Evolutionary conservation across 2,797 vertebrate species (phyloP).

Genomic region (Vespertilio murinus): DNA sequence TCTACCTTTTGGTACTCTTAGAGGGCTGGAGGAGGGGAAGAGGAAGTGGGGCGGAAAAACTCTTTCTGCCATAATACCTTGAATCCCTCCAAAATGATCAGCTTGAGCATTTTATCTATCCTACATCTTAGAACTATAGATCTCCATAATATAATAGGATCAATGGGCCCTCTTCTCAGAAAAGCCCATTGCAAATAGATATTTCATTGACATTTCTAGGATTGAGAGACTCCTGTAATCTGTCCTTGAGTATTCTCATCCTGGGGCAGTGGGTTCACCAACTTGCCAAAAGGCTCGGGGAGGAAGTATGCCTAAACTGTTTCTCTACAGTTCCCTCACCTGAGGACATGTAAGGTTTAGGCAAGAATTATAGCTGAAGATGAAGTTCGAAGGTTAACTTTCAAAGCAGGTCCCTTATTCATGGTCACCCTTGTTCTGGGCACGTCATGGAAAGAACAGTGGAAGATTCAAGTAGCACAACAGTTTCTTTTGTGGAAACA

Average conservation of each 20-base stretch:
- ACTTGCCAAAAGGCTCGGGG: background rate
- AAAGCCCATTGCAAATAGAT: background rate
- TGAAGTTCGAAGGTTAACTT: background rate
- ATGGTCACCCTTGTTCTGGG: background rate
- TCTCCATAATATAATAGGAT: background rate
- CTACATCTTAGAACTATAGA: background rate
- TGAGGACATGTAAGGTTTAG: background rate
- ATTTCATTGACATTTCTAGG: background rate
- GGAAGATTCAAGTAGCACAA: background rate
- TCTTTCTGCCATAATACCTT: background rate
- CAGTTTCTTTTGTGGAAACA: background rate
- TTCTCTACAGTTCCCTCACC: background rate
- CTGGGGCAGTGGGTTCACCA: background rate
- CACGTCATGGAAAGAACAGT: background rate
- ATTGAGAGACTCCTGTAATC: background rate
- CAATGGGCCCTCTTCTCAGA: background rate
- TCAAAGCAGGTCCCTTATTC: background rate
- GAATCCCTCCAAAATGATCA: background rate
- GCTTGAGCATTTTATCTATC: background rate
- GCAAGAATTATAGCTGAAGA: background rate
- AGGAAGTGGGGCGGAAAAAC: background rate
- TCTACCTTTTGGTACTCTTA: background rate
- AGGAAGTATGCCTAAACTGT: background rate
- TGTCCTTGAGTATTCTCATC: background rate
- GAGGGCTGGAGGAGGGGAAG: background rate